Evolutionary conservation across 1,140 invertebrate species (phyloP), one percentile per base, ranked within the genome.

Genomic region (Drosophila leontia): DNA sequence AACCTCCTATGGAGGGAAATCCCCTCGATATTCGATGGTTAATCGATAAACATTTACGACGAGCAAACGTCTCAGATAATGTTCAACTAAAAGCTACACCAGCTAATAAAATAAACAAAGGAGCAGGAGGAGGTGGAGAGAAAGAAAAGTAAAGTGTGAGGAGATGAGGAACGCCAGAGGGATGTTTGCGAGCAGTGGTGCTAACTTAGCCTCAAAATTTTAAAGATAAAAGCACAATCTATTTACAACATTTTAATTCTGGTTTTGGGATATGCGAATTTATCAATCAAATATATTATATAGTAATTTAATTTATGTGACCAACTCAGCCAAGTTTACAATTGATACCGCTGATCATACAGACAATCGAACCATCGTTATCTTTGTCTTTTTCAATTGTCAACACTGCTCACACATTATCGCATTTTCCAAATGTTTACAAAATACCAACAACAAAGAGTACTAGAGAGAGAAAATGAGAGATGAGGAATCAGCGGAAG

Each of bases 81-180:
- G 59, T 83, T 70, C 65, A 71, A 71, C 70, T 79, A 76, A 83
- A 67, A 83, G 80, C 69, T 72, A 82, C 69, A 75, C n/a, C 63
- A 83, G 78, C 61, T 79, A 79, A 71, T 83, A 79, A 83, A 83
- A 79, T 83, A 83, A 83, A 83, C 80, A 83, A 83, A 79, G 17
- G 13, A 42, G 15, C 13, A 39, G 63, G 47, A 51, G 48, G 9
- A 29, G 61, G 32, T 11, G 37, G 19, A 44, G 12, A 29, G 17
- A 26, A 29, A 17, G 32, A 47, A 48, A 42, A 51, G 35, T 9
- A 0, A 29, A 19, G 50, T 32, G 56, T 15, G 35, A 15, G 29
- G n/a, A 48, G n/a, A 35, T 4, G 12, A 35, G 17, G 0, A 23
- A 55, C 1, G 2, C 7, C 7, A 23, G 3, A 6, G 19, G 3